A percentile compares a stretch with the other conserved stretches of the same genome.
These are phyloP conservation scores for Monodelphis domestica DNA, from an alignment of 2,797 vertebrate species.

Conservation along the genomic window DNA sequence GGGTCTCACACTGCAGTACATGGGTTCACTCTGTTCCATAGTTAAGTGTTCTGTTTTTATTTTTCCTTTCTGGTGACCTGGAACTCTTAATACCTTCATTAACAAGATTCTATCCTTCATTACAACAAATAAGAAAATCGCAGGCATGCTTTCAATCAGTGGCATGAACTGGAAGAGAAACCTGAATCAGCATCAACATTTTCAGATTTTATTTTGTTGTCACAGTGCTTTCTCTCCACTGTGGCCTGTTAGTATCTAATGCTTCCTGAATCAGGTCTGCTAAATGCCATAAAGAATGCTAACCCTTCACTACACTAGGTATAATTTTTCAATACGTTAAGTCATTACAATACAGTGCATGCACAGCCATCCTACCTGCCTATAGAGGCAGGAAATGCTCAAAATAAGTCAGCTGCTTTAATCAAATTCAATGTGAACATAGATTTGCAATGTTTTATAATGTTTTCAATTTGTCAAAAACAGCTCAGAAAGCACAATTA, in stretches of 20 bases:
- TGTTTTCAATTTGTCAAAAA: constrained; percentile 72
- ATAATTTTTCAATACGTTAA: constrained; percentile 71
- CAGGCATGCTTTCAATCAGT: constrained; percentile 81
- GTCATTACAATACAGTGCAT: constrained; percentile 86
- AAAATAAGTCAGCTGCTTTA: constrained; percentile 34
- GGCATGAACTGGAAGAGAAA: constrained; percentile 76
- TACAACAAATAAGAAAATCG: constrained; percentile 73
- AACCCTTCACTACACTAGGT: constrained; percentile 83
- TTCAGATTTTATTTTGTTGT: constrained; percentile 83
- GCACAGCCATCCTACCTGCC: constrained; percentile 84
- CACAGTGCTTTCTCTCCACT: constrained; percentile 86
- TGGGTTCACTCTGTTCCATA: constrained; percentile 70
- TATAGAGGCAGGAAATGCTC: constrained; percentile 17
- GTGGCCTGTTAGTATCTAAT: constrained; percentile 80
- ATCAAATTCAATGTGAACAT: constrained; percentile 46
- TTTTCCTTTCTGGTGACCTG: constrained; percentile 34
- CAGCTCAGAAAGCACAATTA: constrained; percentile 72
- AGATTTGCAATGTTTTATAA: constrained; percentile 41
- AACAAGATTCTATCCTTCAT: constrained; percentile 72
- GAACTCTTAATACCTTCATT: constrained; percentile 69
- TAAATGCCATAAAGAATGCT: constrained; percentile 88
- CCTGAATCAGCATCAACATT: constrained; percentile 85
- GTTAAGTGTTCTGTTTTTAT: constrained; percentile 55
- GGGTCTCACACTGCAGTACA: constrained; percentile 54
- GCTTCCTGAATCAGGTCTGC: constrained; percentile 85